Percentiles rank a stretch among this genome's conserved stretches.
Conservation (phyloP, 2,888 invertebrate species). For the Troides helena region DNA sequence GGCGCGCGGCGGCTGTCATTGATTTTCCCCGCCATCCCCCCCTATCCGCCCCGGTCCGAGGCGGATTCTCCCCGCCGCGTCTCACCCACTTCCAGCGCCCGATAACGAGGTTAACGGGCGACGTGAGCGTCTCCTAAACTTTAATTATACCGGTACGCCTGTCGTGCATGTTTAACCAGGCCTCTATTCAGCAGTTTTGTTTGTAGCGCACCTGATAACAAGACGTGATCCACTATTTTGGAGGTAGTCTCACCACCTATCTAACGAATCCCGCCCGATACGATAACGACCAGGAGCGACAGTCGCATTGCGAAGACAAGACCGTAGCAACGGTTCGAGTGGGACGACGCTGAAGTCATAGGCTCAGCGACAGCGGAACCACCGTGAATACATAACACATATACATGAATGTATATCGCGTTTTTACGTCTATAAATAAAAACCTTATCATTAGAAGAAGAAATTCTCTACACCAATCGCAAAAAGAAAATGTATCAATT, state of each 20-base stretch:
- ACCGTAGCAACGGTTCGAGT: slow-evolving; percentile 48
- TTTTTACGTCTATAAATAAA: too few relatives aligned
- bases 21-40: slow-evolving; percentile 68
- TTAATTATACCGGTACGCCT: slow-evolving; percentile 80
- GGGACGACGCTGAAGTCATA: slow-evolving; percentile 51
- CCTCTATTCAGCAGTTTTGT: slow-evolving; percentile 76
- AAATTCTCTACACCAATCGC: too few relatives aligned
- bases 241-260: slow-evolving; percentile 58
- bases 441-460: too few relatives aligned
- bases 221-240: slow-evolving; percentile 63
- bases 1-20: slow-evolving; percentile 79
- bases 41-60: slow-evolving; percentile 54
- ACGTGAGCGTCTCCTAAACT: slow-evolving; percentile 81
- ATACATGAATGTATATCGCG: too few relatives aligned
- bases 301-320: slow-evolving; percentile 37
- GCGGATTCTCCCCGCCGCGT: slow-evolving; percentile 68
- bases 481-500: too few relatives aligned
- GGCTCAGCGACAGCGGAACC: slow-evolving; percentile 36
- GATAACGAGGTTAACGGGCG: slow-evolving; percentile 81
- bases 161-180: slow-evolving; percentile 78
- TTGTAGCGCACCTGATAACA: slow-evolving; percentile 74
- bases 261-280: slow-evolving; percentile 62
- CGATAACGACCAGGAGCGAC: slow-evolving; percentile 50
- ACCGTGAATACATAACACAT: slow-evolving; percentile 42
- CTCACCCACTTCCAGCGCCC: slow-evolving; percentile 80